phyloP scores from a whole-genome alignment of 2,888 invertebrate genomes.

The Nomada flava region DNA sequence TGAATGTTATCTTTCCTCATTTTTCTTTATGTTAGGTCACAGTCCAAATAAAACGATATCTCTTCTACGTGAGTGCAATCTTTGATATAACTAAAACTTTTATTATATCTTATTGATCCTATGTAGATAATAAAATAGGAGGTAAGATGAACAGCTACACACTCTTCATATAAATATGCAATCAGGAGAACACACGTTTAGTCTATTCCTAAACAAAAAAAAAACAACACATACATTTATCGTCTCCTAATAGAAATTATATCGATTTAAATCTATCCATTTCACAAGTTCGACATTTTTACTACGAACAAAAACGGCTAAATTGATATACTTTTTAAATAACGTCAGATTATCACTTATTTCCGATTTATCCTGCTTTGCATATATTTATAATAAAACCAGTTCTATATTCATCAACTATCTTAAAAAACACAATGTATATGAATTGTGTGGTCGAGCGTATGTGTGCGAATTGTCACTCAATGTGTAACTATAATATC shows the following conservation, averaged over 20 bases:
- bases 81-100: conserved; percentile 59
- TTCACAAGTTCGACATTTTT: neutral
- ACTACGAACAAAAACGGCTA: neutral
- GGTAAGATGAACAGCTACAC: conserved; percentile 70
- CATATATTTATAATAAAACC: neutral
- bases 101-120: conserved; percentile 63
- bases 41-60: conserved; percentile 49
- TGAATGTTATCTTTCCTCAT: conserved; percentile 46
- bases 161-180: conserved; percentile 76
- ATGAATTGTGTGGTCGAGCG: neutral
- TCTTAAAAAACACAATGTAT: neutral
- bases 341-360: neutral
- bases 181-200: conserved; percentile 73
- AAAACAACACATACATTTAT: conserved; percentile 70
- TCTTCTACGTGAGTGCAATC: conserved; percentile 47
- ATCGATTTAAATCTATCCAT: conserved; percentile 19
- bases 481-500: neutral
- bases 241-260: conserved; percentile 46
- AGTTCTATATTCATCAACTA: neutral
- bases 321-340: neutral
- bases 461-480: no score
- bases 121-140: conserved; percentile 72
- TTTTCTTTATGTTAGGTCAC: conserved; percentile 46
- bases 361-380: neutral
- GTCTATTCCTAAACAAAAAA: conserved; percentile 77